Conservation (phyloP, 1,140 invertebrate species). For the Hermetia illucens region DNA sequence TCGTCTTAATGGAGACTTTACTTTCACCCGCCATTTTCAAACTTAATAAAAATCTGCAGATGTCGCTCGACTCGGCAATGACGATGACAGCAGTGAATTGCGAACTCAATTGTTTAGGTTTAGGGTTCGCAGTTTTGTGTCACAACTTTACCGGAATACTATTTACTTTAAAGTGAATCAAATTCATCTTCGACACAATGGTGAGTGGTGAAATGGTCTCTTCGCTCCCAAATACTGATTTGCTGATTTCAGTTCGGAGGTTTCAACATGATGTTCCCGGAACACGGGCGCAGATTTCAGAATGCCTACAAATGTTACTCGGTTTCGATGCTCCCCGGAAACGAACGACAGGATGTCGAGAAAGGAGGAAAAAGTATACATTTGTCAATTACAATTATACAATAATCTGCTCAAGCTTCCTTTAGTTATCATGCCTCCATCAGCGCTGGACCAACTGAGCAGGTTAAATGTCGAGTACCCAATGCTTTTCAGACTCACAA, state of each 20-base stretch:
- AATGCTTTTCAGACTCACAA: constrained; percentile 96
- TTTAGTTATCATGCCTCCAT: constrained; percentile 95
- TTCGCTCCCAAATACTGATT: too few relatives aligned
- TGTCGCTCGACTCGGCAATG: too few relatives aligned
- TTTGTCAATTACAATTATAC: background rate
- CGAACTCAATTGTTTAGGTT: too few relatives aligned
- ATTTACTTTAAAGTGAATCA: too few relatives aligned
- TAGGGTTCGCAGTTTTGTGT: too few relatives aligned
- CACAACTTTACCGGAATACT: too few relatives aligned
- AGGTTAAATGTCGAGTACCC: constrained; percentile 95
- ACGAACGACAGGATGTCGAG: constrained; percentile 91
- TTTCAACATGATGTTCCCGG: constrained; percentile 68
- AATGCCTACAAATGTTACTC: constrained; percentile 82
- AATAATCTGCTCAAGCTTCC: constrained; percentile 10
- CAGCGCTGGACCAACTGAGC: constrained; percentile 83
- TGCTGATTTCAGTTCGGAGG: constrained; percentile 60
- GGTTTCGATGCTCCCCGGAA: constrained; percentile 89
- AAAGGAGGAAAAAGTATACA: constrained; percentile 88
- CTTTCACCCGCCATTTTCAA: too few relatives aligned
- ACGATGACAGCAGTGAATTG: too few relatives aligned
- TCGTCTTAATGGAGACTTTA: too few relatives aligned
- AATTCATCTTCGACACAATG: too few relatives aligned
- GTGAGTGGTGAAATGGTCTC: too few relatives aligned
- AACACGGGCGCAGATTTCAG: constrained; percentile 65
- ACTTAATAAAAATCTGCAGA: too few relatives aligned